These are phyloP conservation scores for Chloroceryle amazona DNA, from an alignment of 2,797 vertebrate genomes.

Conservation along the genomic window DNA sequence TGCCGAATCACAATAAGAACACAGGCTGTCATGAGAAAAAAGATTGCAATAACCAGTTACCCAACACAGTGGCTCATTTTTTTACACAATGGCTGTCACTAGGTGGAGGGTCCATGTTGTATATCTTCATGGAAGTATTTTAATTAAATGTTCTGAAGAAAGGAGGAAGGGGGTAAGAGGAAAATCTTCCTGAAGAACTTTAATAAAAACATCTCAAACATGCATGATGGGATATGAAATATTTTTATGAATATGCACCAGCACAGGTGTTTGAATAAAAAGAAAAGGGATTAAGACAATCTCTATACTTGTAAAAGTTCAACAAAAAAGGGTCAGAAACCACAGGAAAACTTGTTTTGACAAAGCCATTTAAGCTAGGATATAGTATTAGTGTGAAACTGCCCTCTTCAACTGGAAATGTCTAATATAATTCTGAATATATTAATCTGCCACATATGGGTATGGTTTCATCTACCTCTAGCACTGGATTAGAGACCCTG, in stretches of 20 bases:
- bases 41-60: conserved; percentile 30
- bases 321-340: conserved; percentile 40
- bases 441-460: neutral
- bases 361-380: conserved; percentile 11
- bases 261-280: conserved; percentile 61
- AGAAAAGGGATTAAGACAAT: conserved; percentile 21
- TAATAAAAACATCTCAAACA: conserved; percentile 45
- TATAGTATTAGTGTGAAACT: conserved; percentile 24
- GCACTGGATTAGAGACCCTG: conserved; percentile 32
- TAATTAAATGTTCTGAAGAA: conserved; percentile 63
- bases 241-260: conserved; percentile 47
- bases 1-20: conserved; percentile 70
- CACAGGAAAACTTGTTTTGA: conserved; percentile 26
- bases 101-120: conserved; percentile 50
- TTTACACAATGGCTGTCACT: conserved; percentile 54
- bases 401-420: neutral
- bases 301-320: conserved; percentile 1
- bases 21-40: conserved; percentile 25
- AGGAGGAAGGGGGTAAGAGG: neutral
- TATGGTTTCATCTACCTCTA: conserved; percentile 30
- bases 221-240: conserved; percentile 4
- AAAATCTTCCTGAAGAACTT: conserved; percentile 54
- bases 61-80: conserved; percentile 13
- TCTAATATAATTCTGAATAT: conserved; percentile 43
- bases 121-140: conserved; percentile 64